phyloP scores from a whole-genome alignment of 2,113 vertebrate genomes.

The Cinclus cinclus region DNA sequence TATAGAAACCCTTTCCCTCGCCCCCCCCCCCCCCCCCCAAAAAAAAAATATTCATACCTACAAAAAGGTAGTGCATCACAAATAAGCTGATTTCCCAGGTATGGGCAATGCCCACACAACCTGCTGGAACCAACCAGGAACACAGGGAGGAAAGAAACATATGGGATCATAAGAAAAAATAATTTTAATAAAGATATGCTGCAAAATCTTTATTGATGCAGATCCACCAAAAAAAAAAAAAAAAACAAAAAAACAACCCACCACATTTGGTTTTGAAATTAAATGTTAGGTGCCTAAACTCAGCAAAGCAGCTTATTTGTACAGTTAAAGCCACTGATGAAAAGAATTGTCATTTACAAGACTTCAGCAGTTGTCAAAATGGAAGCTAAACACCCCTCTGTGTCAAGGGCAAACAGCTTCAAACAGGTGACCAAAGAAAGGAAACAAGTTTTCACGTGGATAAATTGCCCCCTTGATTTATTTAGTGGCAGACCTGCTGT shows the following conservation, averaged over 20 bases:
- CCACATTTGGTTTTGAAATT: neutral
- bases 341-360: neutral
- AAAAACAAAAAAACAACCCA: too few relatives aligned
- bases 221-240: neutral
- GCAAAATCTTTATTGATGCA: neutral
- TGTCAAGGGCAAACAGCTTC: neutral
- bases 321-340: neutral
- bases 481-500: neutral
- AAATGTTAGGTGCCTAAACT: neutral
- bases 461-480: neutral
- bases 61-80: neutral
- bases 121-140: neutral
- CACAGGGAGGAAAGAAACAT: accelerated
- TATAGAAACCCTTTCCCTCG: neutral
- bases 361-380: neutral
- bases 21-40: too few relatives aligned
- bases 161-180: neutral
- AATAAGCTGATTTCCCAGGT: neutral
- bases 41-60: neutral
- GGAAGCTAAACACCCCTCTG: neutral
- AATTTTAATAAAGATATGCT: neutral
- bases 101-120: neutral
- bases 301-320: neutral
- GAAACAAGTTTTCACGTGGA: neutral
- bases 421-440: neutral